Base-by-base conservation (phyloP, 1,140 invertebrate species). In the Cotesia glomerata region DNA sequence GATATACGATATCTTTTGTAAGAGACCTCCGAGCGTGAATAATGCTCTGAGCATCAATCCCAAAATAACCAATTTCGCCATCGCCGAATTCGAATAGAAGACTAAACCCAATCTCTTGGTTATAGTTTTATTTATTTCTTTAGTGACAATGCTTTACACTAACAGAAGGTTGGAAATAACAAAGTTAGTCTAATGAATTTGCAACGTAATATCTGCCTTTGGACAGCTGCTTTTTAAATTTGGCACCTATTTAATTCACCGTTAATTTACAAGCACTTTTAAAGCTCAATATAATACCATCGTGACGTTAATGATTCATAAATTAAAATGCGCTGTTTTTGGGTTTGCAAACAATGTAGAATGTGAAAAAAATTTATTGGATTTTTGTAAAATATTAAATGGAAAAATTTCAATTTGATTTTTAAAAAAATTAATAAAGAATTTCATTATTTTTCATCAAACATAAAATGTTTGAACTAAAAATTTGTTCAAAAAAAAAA, bases 281-380 rank as follows among this genome's bases (percentile, higher is more conserved):
- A 58, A 58, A 49, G 63, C 45, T 58, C 14, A n/a, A 14, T 58
- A 13, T 14, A 52, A 18, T 63, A 62, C 54, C 63, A 56, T 18
- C 67, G 63, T 67, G 79, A 80, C 78, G 62, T 81, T 81, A 80
- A 81, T 74, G 80, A 78, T 79, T 81, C 78, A 77, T 81, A 81
- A 81, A 81, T 81, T 81, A 80, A 80, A 81, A 80, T 67, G 14
- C 70, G 72, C 69, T 72, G 75, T 81, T 73, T 26, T 78, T 73
- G 69, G 74, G 74, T 58, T 68, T 56, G 39, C 39, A 11, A 9
- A 11, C 39, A 5, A 11, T 45, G 39, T 45, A 11, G 7, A 45
- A 11, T 45, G 39, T 45, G 39, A 26, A 26, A 26, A 26, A 26
- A 26, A 26, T 26, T 26, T 26, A 26, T 26, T 26, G 26, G 26